Conservation (phyloP, 2,888 invertebrate species). For the Dryadula phaetusa region DNA sequence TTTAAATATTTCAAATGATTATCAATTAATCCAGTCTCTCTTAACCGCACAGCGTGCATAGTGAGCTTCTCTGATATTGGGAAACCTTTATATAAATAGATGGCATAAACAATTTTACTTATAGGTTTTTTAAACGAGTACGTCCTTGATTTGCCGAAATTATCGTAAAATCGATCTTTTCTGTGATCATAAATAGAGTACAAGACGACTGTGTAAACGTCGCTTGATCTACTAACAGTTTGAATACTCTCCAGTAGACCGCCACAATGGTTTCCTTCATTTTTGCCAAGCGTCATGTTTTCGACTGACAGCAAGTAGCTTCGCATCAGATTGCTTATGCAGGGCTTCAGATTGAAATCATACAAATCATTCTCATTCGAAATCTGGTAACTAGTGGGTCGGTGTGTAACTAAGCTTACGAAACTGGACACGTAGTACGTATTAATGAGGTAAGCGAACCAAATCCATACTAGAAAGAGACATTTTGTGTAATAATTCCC, state of each 20-base stretch:
- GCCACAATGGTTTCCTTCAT: conserved; percentile 43
- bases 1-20: conserved; percentile 35
- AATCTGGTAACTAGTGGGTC: conserved; percentile 56
- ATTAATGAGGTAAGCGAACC: conserved; percentile 59
- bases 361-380: conserved; percentile 50
- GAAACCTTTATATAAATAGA: conserved; percentile 66
- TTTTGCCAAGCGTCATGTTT: conserved; percentile 26
- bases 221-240: conserved; percentile 52
- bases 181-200: conserved; percentile 54
- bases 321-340: conserved; percentile 54
- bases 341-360: conserved; percentile 54
- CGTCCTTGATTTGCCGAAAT: conserved; percentile 48
- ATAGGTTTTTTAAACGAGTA: conserved; percentile 51
- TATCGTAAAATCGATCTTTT: conserved; percentile 52
- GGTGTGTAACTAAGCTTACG: conserved; percentile 56
- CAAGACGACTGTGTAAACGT: conserved; percentile 54
- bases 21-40: conserved; percentile 59
- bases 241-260: conserved; percentile 51
- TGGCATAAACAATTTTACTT: conserved; percentile 57
- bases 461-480: conserved; percentile 58
- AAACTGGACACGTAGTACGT: conserved; percentile 57
- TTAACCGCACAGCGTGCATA: conserved; percentile 50
- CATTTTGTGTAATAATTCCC: conserved; percentile 46
- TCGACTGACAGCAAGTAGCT: conserved; percentile 28
- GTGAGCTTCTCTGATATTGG: conserved; percentile 54